Evolutionary conservation across 2,113 vertebrate genomes (phyloP), one percentile per base, ranked within the genome.

Genomic region (Calonectris borealis): DNA sequence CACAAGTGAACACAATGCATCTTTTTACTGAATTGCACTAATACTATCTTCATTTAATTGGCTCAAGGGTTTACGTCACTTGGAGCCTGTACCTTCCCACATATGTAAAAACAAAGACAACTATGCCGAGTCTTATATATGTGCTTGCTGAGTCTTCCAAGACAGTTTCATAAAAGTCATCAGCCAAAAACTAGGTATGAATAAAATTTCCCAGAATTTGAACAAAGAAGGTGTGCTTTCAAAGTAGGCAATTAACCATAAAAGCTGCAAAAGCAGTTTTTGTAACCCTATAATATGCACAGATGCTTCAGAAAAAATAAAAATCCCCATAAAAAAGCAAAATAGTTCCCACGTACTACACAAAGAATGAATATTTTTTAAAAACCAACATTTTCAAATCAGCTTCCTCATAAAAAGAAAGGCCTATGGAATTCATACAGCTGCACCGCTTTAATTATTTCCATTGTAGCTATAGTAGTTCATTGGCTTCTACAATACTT

Each of bases 1-100:
- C 17, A 82, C 36, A 90, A 85, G 58, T 19, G 55, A 92, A 46
- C 60, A 73, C 24, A 60, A 61, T 16, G 16, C n/a, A 13, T 42
- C 68, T 87, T 77, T 86, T 66, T 38, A 84, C n/a, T 65, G 36
- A 95, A 49, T 34, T 72, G 58, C 48, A 71, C 26, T 87, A 91
- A 64, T n/a, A 42, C 34, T 15, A 26, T 65, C 68, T 93, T 92
- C 52, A 36, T 32, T 95, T 97, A 98, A 96, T 42, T 92, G 88
- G 87, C 70, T 94, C 69, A 62, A 76, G 65, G 40, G 1, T 17
- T 85, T 91, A 77, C 34, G 54, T 92, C 46, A n/a, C 25, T 65
- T 46, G 19, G 64, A 94, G 58, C 40, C 49, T 78, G 13, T 24
- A 73, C 38, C 42, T 91, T 86, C 75, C 42, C 32, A 71, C 13